Evolutionary conservation across 2,888 invertebrate species (phyloP), one percentile per base, ranked within the genome.

Genomic region (Netelia virgata): DNA sequence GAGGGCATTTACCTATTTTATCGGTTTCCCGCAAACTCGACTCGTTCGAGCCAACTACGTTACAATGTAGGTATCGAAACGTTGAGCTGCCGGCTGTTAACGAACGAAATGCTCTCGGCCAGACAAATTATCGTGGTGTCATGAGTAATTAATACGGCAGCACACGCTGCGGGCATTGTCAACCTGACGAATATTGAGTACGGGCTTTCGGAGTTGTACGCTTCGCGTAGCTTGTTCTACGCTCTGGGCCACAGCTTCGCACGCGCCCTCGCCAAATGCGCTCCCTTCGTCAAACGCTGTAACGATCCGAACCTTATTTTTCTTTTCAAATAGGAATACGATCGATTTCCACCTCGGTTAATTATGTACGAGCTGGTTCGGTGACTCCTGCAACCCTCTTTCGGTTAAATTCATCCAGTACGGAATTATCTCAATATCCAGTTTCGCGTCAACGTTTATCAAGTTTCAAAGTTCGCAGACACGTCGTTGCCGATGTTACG

Each of bases 151-250:
- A 63, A 92, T 92, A 2, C 94, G 94, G 77, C 91, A 92, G 81
- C 94, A 94, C 47, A 90, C 87, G 41, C 20, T 95, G 93, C 94
- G 92, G 84, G 90, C 91, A 89, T 90, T 94, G 90, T 90, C 96
- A 95, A 77, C 95, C 95, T 9, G 96, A 82, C 82, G 82, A 86
- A 84, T 86, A 85, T 80, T 70, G 83, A 79, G 78, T 57, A 18
- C 20, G 57, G 57, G 18, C 18, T 16, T 57, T 18, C 18, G 9
- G 16, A 1, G 57, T 57, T 16, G 14, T 53, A 57, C 57, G 16
- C 57, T 18, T 10, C 18, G 18, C 5, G 57, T 10, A 18, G 16
- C 16, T 6, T 57, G n/a, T 16, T 57, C 10, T 20, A 18, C 1
- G 57, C 57, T 57, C 57, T 18, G 10, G 10, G 57, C 9, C 36